A percentile compares a stretch with the other conserved stretches of the same genome.
phyloP scores from a whole-genome alignment of 35 echinoderm and acorn worm genomes.

The Apostichopus japonicus region DNA sequence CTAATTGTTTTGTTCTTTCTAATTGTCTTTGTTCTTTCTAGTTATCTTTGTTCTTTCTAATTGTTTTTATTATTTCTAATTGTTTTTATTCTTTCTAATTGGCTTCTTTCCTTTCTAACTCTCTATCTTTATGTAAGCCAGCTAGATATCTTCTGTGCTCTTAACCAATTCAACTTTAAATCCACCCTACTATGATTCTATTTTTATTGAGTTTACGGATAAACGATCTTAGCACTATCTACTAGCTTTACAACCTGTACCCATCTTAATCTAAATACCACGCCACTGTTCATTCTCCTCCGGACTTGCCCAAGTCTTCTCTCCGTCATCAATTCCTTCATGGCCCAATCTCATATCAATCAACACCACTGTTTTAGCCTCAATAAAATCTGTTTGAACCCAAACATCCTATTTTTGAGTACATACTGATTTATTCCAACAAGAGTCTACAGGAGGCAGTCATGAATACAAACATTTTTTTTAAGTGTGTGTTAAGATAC shows the following conservation, averaged over 20 bases:
- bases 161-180: too few species aligned
- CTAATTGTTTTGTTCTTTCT: too few species aligned
- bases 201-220: background rate
- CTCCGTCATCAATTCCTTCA: background rate
- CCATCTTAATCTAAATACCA: background rate
- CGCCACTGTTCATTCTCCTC: background rate
- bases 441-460: background rate
- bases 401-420: background rate
- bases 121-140: too few species aligned
- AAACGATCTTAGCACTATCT: background rate
- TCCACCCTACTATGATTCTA: background rate
- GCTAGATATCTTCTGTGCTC: too few species aligned
- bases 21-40: too few species aligned
- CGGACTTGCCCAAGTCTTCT: background rate
- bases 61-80: too few species aligned
- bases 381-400: background rate
- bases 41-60: too few species aligned
- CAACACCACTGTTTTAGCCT: background rate
- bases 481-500: background rate
- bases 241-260: background rate
- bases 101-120: too few species aligned
- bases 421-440: background rate
- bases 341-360: background rate
- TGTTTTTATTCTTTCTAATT: too few species aligned
- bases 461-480: slow-evolving; percentile 20